A percentile compares a stretch with the other conserved stretches of the same genome.
These are phyloP conservation scores for Pterocles burchelli DNA, from an alignment of 2,113 vertebrate species.

Conservation along the genomic window DNA sequence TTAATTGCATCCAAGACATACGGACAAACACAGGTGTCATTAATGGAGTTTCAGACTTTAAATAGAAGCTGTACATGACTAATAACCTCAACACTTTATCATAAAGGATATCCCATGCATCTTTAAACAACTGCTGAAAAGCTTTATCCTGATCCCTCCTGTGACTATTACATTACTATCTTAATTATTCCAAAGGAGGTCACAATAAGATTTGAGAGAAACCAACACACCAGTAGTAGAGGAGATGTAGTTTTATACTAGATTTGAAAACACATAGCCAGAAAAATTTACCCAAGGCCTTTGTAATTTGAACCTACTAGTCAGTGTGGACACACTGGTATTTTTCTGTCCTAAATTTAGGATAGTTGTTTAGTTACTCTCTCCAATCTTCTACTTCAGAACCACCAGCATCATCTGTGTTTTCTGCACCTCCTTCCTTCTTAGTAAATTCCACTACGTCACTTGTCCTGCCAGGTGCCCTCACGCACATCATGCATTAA, in stretches of 20 bases:
- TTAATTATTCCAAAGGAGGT: neutral
- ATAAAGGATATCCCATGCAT: neutral
- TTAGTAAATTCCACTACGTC: neutral
- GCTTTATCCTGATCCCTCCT: neutral
- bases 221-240: neutral
- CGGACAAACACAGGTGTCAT: neutral
- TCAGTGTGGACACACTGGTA: neutral
- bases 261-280: fast-evolving
- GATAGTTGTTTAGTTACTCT: neutral
- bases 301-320: neutral
- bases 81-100: neutral
- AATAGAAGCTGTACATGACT: neutral
- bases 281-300: neutral
- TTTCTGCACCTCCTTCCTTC: neutral
- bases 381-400: neutral
- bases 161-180: neutral
- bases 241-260: neutral
- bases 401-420: neutral
- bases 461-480: neutral
- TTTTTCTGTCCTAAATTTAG: neutral
- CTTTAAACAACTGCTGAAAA: neutral
- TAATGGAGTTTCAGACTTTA: neutral
- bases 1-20: neutral
- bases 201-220: neutral
- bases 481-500: neutral